Base-by-base conservation (phyloP, 2,888 invertebrate genomes). In the Cylloceria caligata region DNA sequence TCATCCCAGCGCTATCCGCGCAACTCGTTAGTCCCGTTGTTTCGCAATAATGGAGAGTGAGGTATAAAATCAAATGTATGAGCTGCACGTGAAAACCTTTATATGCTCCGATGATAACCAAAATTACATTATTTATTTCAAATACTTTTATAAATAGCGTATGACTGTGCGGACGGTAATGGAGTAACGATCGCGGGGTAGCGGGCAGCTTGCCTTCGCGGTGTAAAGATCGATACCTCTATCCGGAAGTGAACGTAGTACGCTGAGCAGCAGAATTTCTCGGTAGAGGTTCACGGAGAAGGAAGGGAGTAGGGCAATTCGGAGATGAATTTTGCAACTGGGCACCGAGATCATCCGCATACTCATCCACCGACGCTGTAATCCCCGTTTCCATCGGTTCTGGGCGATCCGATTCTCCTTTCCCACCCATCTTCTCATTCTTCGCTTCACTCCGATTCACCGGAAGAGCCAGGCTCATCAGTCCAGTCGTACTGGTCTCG, bases 21-120 rank as follows among this genome's bases (percentile, higher is more conserved):
- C n/a, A 30, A 21, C 77, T 91, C 91, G 90, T 91, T 91, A 91
- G 89, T 83, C 88, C 88, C 77, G 73, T 91, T 91, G 90, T 91
- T 90, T 89, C 90, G 87, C 45, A 83, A 90, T 90, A 89, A 90
- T 90, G 87, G 86, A 85, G 85, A 74, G 76, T 82, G 81, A 82
- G 81, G 85, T 83, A 83, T 81, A 83, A 77, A 76, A 76, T 83
- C 77, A 60, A 60, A 73, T 69, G 60, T 55, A 76, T 65, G 73
- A 65, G 67, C 78, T 64, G 67, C 65, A 76, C 75, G 83, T 77
- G 68, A 72, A 80, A 81, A 77, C 81, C 81, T 86, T 83, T 83
- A 81, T 72, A 75, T 79, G 24, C 13, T 1, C 9, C 1, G 34
- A 65, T 65, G 52, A 30, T 6, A 16, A 16, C 16, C 36, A 9